Evolutionary conservation across 2,888 invertebrate species (phyloP).

Genomic region (Syrphus vitripennis): DNA sequence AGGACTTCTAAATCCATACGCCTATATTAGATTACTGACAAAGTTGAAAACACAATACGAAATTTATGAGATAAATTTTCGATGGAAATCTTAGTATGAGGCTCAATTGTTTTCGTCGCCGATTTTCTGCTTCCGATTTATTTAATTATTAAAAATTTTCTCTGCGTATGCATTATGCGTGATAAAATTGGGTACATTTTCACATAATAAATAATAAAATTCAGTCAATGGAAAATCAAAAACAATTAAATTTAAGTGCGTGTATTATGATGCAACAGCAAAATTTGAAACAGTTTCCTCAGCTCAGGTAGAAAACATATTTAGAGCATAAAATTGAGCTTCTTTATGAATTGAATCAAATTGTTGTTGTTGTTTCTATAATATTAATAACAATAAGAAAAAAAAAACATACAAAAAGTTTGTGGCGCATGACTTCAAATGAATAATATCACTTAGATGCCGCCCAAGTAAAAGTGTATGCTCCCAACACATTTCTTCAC

Average conservation of each 20-base stretch:
- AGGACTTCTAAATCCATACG: too few species aligned
- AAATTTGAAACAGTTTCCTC: conserved; percentile 3
- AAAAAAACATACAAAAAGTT: conserved; percentile 69
- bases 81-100: too few species aligned
- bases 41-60: too few species aligned
- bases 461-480: conserved; percentile 72
- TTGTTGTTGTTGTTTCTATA: neutral
- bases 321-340: conserved; percentile 47
- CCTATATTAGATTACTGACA: too few species aligned
- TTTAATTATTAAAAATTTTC: neutral
- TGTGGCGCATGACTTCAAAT: conserved; percentile 71
- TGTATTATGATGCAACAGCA: conserved; percentile 24
- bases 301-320: conserved; percentile 2
- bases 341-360: conserved; percentile 36
- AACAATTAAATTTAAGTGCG: conserved; percentile 24
- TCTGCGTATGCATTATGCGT: neutral
- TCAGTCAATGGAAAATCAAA: neutral
- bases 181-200: neutral
- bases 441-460: conserved; percentile 72
- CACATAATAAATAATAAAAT: neutral
- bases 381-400: conserved; percentile 17
- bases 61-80: too few species aligned
- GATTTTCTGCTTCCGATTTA: neutral
- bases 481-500: conserved; percentile 73
- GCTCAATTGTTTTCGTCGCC: too few species aligned